Percentiles rank a stretch among this genome's conserved stretches.
Conservation (phyloP, 2,888 invertebrate species). For the Idaea biselata region DNA sequence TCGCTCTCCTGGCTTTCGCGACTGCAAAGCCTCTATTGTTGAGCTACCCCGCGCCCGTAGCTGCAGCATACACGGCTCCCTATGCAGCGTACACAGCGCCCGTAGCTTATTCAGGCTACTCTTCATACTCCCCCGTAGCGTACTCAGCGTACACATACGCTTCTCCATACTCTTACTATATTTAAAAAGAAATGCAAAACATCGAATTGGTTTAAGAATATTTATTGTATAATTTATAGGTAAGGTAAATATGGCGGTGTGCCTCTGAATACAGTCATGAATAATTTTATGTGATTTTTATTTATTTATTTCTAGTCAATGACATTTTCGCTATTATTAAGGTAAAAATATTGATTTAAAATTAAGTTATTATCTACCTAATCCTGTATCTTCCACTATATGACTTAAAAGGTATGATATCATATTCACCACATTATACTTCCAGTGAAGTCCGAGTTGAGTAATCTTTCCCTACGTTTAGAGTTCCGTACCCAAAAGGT, state of each 20-base stretch:
- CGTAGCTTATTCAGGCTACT: slow-evolving; percentile 56
- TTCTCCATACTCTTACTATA: slow-evolving; percentile 52
- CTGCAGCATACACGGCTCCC: slow-evolving; percentile 52
- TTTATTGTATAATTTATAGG: neutral
- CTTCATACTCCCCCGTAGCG: slow-evolving; percentile 47
- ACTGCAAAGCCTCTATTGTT: slow-evolving; percentile 44
- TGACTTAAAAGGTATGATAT: too few relatives aligned
- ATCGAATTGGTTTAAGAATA: neutral
- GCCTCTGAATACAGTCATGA: neutral
- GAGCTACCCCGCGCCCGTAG: slow-evolving; percentile 47
- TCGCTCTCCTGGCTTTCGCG: slow-evolving; percentile 74
- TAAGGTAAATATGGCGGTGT: neutral
- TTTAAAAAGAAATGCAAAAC: slow-evolving; percentile 20
- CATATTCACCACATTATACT: too few relatives aligned
- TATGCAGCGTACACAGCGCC: slow-evolving; percentile 53
- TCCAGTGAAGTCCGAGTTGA: too few relatives aligned
- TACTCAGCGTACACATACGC: slow-evolving; percentile 55
- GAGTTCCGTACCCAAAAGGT: too few relatives aligned
- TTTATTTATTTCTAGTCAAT: neutral
- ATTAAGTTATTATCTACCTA: too few relatives aligned
- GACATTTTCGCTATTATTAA: neutral
- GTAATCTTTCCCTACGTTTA: too few relatives aligned
- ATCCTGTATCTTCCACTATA: too few relatives aligned
- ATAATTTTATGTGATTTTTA: neutral
- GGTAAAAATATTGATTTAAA: too few relatives aligned